A percentile compares a stretch with the other conserved stretches of the same genome.
phyloP scores from a whole-genome alignment of 1,140 invertebrate species.

The Drosophila sechellia region DNA sequence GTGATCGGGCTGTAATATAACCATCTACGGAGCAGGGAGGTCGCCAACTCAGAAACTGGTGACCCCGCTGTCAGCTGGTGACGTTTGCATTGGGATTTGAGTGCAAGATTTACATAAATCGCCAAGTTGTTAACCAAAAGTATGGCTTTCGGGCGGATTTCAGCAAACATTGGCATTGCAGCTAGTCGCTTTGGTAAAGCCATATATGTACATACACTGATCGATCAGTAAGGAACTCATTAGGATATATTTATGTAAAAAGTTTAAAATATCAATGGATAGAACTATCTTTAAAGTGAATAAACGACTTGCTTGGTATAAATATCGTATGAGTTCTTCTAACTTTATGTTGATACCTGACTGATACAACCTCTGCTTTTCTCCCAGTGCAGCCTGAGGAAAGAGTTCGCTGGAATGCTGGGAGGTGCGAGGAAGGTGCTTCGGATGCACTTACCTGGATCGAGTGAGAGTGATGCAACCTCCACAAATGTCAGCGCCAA shows the following conservation, averaged over 20 bases:
- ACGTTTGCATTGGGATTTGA: slow-evolving; percentile 41
- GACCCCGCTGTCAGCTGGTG: slow-evolving; percentile 33
- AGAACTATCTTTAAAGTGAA: no score
- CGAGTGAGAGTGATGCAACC: slow-evolving; percentile 81
- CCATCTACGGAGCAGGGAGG: slow-evolving; percentile 67
- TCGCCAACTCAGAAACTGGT: slow-evolving; percentile 43
- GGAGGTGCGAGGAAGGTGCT: slow-evolving; percentile 1
- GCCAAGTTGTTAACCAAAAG: slow-evolving; percentile 34
- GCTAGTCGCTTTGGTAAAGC: slow-evolving; percentile 48
- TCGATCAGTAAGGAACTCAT: not conserved
- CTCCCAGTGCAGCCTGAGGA: not conserved
- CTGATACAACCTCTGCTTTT: not conserved
- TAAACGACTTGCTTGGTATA: not conserved
- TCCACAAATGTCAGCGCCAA: slow-evolving; percentile 71
- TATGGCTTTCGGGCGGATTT: slow-evolving; percentile 54
- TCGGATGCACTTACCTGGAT: slow-evolving; percentile 71
- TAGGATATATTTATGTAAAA: not conserved
- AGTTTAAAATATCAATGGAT: no score
- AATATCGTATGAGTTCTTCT: not conserved
- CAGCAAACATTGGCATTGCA: slow-evolving; percentile 62
- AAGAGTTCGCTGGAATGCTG: slow-evolving; percentile 2
- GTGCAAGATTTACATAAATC: slow-evolving; percentile 74
- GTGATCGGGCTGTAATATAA: slow-evolving; percentile 68
- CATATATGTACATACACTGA: slow-evolving; percentile 13
- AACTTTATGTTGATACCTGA: not conserved